Evolutionary conservation across 2,113 vertebrate genomes (phyloP), one percentile per base, ranked within the genome.

Genomic region (Pomatorhinus ruficollis): DNA sequence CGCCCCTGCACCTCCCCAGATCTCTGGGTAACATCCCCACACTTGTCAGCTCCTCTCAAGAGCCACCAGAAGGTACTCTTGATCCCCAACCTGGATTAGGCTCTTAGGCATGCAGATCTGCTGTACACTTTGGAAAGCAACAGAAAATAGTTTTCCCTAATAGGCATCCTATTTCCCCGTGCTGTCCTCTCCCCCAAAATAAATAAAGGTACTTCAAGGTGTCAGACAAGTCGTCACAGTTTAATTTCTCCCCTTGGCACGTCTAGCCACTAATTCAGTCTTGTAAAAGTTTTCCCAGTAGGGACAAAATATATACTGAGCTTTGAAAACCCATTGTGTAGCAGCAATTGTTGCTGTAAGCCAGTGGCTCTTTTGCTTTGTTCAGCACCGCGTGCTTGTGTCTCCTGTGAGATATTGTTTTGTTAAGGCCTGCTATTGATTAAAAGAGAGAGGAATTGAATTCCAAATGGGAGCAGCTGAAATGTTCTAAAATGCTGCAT

Each of bases 371-470:
- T 93, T 96, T 87, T 92, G 92, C 95, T 96, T 96, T 97, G 95
- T 96, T 96, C 95, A 96, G 95, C 88, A 90, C 76, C 35, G 60
- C 86, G 85, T 81, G 93, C 86, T 92, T 78, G 90, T 94, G 93
- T 95, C 92, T 97, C 90, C 92, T 81, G 88, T 96, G 96, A 97
- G 90, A 96, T 93, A 96, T 78, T 96, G 93, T 96, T 96, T 97
- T 93, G 95, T 95, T 96, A 97, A 96, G 85, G 65, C 89, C 53
- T 93, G 83, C 61, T 96, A 95, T 96, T 96, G 96, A 97, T 95
- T 96, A 96, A 94, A 84, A 94, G 83, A 61, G 88, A 96, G 87
- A 95, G 37, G 79, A 95, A 96, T 71, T 96, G 92, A 92, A 94
- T 92, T 95, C 93, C 72, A 95, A 80, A 93, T 87, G 49, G 59